Evolutionary conservation across 92 coral and sea anemone genomes (phyloP), one percentile per base, ranked within the genome.

Genomic region (Siderastrea radians): DNA sequence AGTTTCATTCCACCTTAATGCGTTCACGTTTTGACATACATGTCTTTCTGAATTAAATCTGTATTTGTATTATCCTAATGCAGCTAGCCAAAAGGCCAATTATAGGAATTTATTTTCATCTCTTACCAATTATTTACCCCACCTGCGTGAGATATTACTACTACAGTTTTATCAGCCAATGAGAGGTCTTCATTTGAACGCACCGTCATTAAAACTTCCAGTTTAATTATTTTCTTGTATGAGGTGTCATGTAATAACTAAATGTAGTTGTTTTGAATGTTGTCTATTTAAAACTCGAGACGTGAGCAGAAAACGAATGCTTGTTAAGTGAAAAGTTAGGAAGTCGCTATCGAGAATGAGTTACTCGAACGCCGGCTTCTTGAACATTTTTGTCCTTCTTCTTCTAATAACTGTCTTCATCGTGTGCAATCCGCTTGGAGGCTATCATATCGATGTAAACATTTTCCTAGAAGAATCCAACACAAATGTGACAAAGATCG

Each of bases 131-230:
- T 62, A 62, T 79, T 79, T 49, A 79, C 72, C 1, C 72, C 83
- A 79, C 49, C 83, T 79, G 83, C 72, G 26, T 1, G 15, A 3
- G 49, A 79, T 62, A 79, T 79, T 62, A 4, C 72, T 52, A 63
- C 47, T 7, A 48, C 2, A 63, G 17, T 12, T 49, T 26, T 17
- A 9, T 63, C 66, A 49, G 16, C 83, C 83, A 79, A 79, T 79
- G 7, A 50, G 8, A 65, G 16, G 11, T 43, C 48, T 79, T 64
- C 17, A 19, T 49, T 49, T 61, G 13, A 1, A 48, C n/a, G n/a
- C 15, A 6, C 57, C 12, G 45, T 62, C 72, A 79, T 79, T 51
- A 62, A 50, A 79, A 61, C 47, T 5, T 10, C 49, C 17, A 9
- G 10, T 64, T 79, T 64, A 62, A 79, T 79, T 79, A 79, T 10